phyloP scores from a whole-genome alignment of 2,888 invertebrate species.

The Hydrotaea diabolus region DNA sequence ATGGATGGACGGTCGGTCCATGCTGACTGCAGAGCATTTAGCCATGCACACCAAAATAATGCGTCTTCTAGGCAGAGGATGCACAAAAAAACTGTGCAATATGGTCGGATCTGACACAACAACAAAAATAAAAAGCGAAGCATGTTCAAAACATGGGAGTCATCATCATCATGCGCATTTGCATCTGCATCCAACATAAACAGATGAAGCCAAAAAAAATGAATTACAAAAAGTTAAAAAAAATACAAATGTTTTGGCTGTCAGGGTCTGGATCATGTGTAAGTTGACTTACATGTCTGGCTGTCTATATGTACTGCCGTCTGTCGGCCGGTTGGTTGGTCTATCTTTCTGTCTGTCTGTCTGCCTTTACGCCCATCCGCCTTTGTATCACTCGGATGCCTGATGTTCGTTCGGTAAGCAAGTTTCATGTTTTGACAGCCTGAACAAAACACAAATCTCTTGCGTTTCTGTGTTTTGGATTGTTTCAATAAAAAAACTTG shows the following conservation, averaged over 20 bases:
- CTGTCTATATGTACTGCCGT: background rate
- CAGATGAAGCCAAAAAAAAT: background rate
- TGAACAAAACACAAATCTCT: background rate
- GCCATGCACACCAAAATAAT: background rate
- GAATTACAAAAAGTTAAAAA: conserved; percentile 14
- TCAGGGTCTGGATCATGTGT: conserved; percentile 67
- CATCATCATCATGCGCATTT: conserved; percentile 4
- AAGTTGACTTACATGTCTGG: conserved; percentile 41
- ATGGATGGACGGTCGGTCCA: background rate
- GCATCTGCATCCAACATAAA: background rate
- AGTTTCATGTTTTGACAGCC: background rate
- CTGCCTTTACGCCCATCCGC: conserved; percentile 7
- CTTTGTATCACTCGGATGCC: background rate
- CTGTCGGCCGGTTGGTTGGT: background rate
- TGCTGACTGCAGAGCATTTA: background rate
- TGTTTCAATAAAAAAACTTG: background rate
- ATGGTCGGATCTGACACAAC: too few species aligned
- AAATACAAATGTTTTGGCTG: conserved; percentile 57
- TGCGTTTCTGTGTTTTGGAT: conserved; percentile 12
- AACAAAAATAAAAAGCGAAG: background rate
- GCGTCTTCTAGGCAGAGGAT: conserved; percentile 11
- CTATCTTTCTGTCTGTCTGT: background rate
- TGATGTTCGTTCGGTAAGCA: conserved; percentile 7
- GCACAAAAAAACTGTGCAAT: conserved; percentile 5
- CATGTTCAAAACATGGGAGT: conserved; percentile 6